Base-by-base conservation (phyloP, 2,113 vertebrate genomes). In the Paramisgurnus dabryanus region DNA sequence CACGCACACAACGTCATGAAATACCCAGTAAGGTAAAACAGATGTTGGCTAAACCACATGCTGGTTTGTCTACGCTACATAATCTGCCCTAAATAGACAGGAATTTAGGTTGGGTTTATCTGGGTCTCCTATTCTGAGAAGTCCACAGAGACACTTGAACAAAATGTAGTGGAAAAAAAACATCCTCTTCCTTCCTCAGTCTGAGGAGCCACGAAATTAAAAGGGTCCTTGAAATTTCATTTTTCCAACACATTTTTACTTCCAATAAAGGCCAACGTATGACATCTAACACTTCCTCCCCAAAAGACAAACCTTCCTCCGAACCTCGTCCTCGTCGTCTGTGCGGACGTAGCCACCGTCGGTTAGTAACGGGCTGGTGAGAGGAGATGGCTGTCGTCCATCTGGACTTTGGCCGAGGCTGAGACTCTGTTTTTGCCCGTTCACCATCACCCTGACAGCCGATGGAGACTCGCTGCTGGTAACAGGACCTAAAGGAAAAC, bases 311-410 rank as follows among this genome's bases (percentile, higher is more conserved):
- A 99, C 97, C 96, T 97, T 99, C 89, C 93, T 95, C 84, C 95
- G 94, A 84, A 94, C 94, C 13, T 99, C 98, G 0, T 99, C 98
- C 80, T 99, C 98, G 0, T 99, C 98, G 0, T 99, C 97, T 0
- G 95, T 95, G 89, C 96, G 94, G 3, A 96, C 82, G 67, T 93
- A 94, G 0, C 94, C 89, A 0, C 95, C 94, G 61, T 99, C 96
- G 5, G 95, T 96, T 83, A 98, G 93, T 88, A 97, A 90, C 0
- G 97, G 98, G 89, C 95, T 98, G 90, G 96, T 95, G 87, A 98
- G 89, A 0, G 96, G 97, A 13, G 97, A 99, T 5, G 95, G 94
- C 68, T 93, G 95, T 81, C 91, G 95, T 39, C 92, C 91, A 80
- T 96, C 95, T 0, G 95, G 94, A 86, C 94, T 95, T 87, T 93